These are phyloP conservation scores for Stenolophus ochropezus DNA, from an alignment of 2,888 invertebrate genomes.

Conservation along the genomic window DNA sequence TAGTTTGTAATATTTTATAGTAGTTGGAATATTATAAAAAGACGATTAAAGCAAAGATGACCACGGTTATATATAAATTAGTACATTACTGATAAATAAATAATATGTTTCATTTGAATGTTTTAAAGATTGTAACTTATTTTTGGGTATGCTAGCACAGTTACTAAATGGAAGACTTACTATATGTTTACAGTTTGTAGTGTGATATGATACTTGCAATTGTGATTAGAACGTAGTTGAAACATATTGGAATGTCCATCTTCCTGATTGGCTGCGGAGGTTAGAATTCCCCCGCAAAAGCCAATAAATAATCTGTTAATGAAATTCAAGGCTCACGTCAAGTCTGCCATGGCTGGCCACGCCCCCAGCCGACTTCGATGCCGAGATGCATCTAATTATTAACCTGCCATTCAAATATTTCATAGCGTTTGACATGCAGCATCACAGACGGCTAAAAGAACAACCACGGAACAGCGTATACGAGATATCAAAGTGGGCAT, in stretches of 20 bases:
- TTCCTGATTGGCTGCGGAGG: background rate
- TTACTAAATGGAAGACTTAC: no score
- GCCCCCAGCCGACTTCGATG: conserved; percentile 55
- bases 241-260: background rate
- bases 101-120: no score
- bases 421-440: conserved; percentile 58
- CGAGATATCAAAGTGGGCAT: conserved; percentile 54
- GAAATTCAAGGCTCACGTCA: conserved; percentile 59
- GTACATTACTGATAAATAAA: no score
- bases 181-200: no score
- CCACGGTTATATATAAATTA: no score
- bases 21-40: no score
- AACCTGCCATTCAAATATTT: conserved; percentile 59
- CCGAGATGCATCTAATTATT: conserved; percentile 59
- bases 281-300: conserved; percentile 33
- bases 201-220: no score
- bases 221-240: background rate
- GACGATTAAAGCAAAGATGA: no score
- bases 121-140: no score
- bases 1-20: no score
- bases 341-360: conserved; percentile 55
- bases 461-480: conserved; percentile 22
- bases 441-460: conserved; percentile 40
- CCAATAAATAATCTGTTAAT: conserved; percentile 59
- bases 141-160: no score